phyloP scores from a whole-genome alignment of 2,797 vertebrate species.

The Pelodytes ibericus region DNA sequence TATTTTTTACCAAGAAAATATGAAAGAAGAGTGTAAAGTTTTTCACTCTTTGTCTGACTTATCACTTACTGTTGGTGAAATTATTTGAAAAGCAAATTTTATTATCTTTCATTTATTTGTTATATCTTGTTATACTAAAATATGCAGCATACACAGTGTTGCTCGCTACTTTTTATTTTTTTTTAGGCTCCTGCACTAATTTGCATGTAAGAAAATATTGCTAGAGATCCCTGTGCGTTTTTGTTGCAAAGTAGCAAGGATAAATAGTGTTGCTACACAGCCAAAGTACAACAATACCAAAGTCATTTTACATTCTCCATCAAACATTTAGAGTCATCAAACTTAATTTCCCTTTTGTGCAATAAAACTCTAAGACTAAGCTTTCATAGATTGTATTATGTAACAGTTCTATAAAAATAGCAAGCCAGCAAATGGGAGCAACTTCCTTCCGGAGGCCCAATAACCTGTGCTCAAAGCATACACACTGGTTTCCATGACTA shows the following conservation, averaged over 20 bases:
- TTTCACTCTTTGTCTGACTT: too few relatives aligned
- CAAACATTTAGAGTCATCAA: conserved; percentile 79
- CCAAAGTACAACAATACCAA: conserved; percentile 66
- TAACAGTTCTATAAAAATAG: conserved; percentile 81
- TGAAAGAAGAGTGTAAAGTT: too few relatives aligned
- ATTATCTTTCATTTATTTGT: too few relatives aligned
- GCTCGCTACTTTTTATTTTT: too few relatives aligned
- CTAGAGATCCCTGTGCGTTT: conserved; percentile 61
- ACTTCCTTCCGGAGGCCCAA: conserved; percentile 85
- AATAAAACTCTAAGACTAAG: conserved; percentile 82
- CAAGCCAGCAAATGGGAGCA: conserved; percentile 71
- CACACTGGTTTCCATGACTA: conserved; percentile 76
- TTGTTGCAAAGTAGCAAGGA: conserved; percentile 64
- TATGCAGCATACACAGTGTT: too few relatives aligned
- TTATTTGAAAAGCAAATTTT: too few relatives aligned
- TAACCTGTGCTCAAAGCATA: conserved; percentile 80
- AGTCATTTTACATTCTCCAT: conserved; percentile 77
- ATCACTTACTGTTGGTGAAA: too few relatives aligned
- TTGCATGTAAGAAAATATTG: conserved; percentile 60
- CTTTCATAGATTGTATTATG: conserved; percentile 79
- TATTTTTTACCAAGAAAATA: too few relatives aligned
- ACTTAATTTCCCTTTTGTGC: conserved; percentile 84
- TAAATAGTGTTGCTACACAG: conserved; percentile 71
- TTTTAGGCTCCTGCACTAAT: too few relatives aligned
- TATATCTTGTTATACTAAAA: too few relatives aligned